Conservation (phyloP, 2,888 invertebrate genomes). For the Drosophila fungiperda region DNA sequence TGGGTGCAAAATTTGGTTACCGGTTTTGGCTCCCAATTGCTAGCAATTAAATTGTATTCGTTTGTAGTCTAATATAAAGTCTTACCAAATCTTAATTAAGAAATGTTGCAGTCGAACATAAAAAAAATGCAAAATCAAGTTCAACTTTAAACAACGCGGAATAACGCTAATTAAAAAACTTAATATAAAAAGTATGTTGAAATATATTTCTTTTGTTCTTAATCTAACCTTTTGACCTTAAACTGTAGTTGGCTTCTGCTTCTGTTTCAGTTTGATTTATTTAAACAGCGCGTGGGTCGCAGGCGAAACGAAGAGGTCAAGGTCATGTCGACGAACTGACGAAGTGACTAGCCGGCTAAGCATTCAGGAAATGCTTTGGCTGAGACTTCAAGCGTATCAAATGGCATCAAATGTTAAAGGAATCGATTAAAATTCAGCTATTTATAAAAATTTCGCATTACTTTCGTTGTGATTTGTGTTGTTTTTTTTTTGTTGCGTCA, state of each 20-base stretch:
- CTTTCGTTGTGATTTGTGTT: constrained; percentile 11
- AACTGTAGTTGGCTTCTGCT: constrained; percentile 18
- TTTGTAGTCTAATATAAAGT: constrained; percentile 19
- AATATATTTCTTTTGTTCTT: neutral
- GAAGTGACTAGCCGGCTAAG: constrained; percentile 27
- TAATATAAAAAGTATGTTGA: constrained; percentile 8
- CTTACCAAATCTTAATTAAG: constrained; percentile 30
- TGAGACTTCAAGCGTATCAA: constrained; percentile 48
- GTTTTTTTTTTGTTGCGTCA: constrained; percentile 6
- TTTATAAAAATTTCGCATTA: constrained; percentile 41
- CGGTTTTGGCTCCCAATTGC: constrained; percentile 4
- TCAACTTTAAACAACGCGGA: constrained; percentile 50
- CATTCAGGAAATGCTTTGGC: constrained; percentile 57
- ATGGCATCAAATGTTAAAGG: constrained; percentile 59
- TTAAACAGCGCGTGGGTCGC: constrained; percentile 45
- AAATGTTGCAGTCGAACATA: neutral
- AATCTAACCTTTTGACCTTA: constrained; percentile 10
- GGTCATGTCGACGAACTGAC: constrained; percentile 28
- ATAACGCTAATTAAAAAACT: too few species aligned
- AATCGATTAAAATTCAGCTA: constrained; percentile 66
- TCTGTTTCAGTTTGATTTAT: constrained; percentile 48
- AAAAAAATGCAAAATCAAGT: constrained; percentile 31
- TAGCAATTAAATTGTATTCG: neutral
- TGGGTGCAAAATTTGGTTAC: constrained; percentile 6
- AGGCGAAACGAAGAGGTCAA: constrained; percentile 43